phyloP scores from a whole-genome alignment of 2,797 vertebrate genomes.

The Nothura maculosa region DNA sequence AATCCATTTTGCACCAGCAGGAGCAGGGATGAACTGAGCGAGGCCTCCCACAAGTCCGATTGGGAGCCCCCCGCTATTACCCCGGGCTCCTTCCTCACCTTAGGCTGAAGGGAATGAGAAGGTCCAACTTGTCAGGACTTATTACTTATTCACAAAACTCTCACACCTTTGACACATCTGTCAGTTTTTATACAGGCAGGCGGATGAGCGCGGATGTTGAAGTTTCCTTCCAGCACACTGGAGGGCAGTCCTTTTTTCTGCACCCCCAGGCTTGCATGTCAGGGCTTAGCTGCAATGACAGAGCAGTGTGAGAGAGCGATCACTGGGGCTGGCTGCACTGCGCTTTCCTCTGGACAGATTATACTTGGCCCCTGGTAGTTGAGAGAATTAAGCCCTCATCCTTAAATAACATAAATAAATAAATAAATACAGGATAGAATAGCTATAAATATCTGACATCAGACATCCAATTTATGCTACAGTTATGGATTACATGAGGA shows the following conservation, averaged over 20 bases:
- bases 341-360: conserved; percentile 60
- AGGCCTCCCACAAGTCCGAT: conserved; percentile 54
- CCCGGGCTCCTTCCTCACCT: conserved; percentile 73
- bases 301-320: conserved; percentile 45
- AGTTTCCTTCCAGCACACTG: conserved; percentile 73
- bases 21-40: neutral
- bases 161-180: conserved; percentile 85
- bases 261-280: conserved; percentile 72
- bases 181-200: conserved; percentile 82
- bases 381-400: conserved; percentile 38
- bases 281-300: conserved; percentile 63
- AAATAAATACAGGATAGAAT: neutral
- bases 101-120: conserved; percentile 81
- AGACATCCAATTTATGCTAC: neutral
- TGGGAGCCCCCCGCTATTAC: conserved; percentile 61
- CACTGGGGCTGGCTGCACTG: conserved; percentile 37
- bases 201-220: conserved; percentile 78
- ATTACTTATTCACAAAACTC: conserved; percentile 79
- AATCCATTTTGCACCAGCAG: conserved; percentile 62
- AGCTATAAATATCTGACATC: neutral
- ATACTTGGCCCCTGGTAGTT: conserved; percentile 17
- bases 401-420: neutral
- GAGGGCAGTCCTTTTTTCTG: conserved; percentile 76
- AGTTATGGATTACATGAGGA: neutral
- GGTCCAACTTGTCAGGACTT: conserved; percentile 83